Conservation (phyloP, 2,797 vertebrate species). For the Falco cherrug region DNA sequence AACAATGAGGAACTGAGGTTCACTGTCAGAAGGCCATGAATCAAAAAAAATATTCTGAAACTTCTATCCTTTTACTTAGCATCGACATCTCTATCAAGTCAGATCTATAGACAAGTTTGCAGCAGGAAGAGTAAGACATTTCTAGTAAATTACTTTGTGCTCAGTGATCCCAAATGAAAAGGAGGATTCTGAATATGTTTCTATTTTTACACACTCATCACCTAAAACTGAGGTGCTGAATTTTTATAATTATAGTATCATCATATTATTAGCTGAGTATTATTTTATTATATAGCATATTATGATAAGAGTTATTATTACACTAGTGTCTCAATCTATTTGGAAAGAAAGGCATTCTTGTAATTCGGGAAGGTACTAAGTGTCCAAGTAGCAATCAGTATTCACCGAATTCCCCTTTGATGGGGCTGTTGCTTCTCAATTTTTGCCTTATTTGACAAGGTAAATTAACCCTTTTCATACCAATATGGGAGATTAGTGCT, state of each 20-base stretch:
- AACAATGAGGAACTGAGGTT: background rate
- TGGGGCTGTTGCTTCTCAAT: background rate
- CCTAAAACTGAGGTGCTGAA: background rate
- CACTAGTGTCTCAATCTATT: background rate
- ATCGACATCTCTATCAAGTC: background rate
- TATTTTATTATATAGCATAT: background rate
- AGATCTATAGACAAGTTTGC: background rate
- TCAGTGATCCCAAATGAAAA: background rate
- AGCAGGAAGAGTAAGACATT: background rate
- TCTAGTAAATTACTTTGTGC: background rate
- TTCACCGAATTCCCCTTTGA: background rate
- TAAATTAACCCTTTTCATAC: background rate
- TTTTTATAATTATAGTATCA: background rate
- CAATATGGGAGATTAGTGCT: background rate
- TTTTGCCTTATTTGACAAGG: background rate
- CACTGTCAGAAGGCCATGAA: background rate
- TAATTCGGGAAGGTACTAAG: background rate
- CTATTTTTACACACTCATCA: background rate
- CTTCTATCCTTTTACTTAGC: background rate
- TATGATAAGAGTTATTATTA: background rate
- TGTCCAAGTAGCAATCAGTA: background rate
- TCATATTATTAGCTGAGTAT: background rate
- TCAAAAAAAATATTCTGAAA: background rate
- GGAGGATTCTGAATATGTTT: background rate
- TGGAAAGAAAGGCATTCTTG: background rate